phyloP scores from a whole-genome alignment of 2,888 invertebrate genomes.

The Masnerella sp. region DNA sequence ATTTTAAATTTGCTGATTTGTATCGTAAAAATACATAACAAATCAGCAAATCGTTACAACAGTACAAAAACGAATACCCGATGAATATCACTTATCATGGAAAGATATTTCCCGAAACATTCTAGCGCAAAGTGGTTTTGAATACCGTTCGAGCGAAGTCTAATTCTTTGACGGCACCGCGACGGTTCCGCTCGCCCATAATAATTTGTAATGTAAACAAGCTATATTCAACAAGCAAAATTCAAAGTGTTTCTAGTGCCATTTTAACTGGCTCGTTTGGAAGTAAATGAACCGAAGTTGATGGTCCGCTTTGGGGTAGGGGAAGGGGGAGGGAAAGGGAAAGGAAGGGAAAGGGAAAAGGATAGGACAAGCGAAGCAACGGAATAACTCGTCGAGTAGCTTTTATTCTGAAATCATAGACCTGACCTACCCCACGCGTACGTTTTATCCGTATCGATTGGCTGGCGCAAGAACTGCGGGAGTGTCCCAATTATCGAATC shows the following conservation, averaged over 20 bases:
- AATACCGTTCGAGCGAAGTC: not conserved
- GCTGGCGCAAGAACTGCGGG: constrained; percentile 24
- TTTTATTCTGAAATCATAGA: constrained; percentile 31
- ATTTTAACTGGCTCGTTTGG: constrained; percentile 22
- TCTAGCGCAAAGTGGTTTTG: too few species aligned
- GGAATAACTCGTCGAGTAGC: constrained; percentile 27
- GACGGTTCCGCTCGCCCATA: not conserved
- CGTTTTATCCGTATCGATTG: constrained; percentile 45
- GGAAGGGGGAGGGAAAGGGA: not conserved
- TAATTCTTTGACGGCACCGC: constrained; percentile 8
- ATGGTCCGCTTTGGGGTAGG: not conserved
- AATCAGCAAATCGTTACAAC: too few species aligned
- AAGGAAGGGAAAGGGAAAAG: not conserved
- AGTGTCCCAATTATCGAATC: constrained; percentile 43
- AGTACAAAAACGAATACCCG: too few species aligned
- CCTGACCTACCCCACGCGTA: constrained; percentile 42
- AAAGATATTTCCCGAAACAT: too few species aligned
- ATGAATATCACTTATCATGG: too few species aligned
- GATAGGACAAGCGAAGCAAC: constrained; percentile 13
- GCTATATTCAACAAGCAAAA: not conserved
- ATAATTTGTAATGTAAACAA: constrained; percentile 33
- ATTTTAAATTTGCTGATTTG: too few species aligned
- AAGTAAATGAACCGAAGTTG: constrained; percentile 18
- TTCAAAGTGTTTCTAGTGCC: constrained; percentile 23
- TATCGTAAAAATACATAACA: too few species aligned